Evolutionary conservation across 2,113 vertebrate species (phyloP), one percentile per base, ranked within the genome.

Genomic region (Lampris incognitus): DNA sequence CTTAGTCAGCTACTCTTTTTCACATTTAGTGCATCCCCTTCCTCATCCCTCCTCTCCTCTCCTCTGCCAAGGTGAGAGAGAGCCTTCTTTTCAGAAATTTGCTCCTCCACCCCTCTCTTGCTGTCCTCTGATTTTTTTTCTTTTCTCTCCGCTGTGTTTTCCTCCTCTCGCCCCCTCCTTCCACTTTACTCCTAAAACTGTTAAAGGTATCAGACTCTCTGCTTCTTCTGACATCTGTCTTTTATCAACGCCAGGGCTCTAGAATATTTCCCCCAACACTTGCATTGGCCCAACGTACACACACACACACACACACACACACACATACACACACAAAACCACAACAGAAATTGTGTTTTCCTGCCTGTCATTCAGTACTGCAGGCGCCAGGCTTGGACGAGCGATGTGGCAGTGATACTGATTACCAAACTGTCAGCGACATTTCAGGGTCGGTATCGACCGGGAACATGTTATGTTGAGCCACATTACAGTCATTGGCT

Each of bases 161-260:
- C 36, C n/a, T 11, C 61, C 13, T 36, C n/a, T 6, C 11, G 39
- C 37, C 4, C 1, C 42, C 51, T 1, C 66, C n/a, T 52, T 67
- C 40, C 46, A 44, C 46, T 41, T 13, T 42, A 58, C 57, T 72
- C 77, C 65, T 52, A 77, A 69, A 74, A 61, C 80, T 83, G 62
- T 77, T 61, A 69, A 85, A 82, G 69, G 72, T 85, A 41, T 79
- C 84, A 1, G 51, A 66, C 68, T 4, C 48, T 81, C 55, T 58
- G 76, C 58, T 81, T 87, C 79, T 68, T 69, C 81, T 73, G 72
- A 82, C 90, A 89, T 92, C 85, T 94, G 91, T 74, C 79, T 93
- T 92, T 89, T 76, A 88, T 94, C 87, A 92, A 57, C 71, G 59
- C 63, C 75, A 80, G 60, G 73, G 89, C 91, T 93, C 93, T 72